Percentiles rank a stretch among this genome's conserved stretches.
Conservation (phyloP, 1,140 invertebrate species). For the Drosophila simulans region DNA sequence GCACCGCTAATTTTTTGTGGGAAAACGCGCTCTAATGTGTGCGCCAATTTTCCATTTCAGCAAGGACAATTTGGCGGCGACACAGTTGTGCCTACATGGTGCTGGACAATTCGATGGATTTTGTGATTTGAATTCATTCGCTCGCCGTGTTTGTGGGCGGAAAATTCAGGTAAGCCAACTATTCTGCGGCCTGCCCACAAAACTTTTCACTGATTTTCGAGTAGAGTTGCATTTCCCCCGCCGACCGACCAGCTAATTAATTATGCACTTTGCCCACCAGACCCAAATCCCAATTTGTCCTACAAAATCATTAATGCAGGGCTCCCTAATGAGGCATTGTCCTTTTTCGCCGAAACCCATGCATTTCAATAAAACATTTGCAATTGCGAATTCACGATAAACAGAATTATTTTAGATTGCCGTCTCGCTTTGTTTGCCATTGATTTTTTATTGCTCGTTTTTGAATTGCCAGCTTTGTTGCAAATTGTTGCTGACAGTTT, state of each 20-base stretch:
- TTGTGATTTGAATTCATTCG: slow-evolving; percentile 68
- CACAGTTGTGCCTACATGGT: slow-evolving; percentile 76
- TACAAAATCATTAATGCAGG: slow-evolving; percentile 70
- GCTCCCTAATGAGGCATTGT: slow-evolving; percentile 66
- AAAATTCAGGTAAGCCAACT: slow-evolving; percentile 60
- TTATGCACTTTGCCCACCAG: slow-evolving; percentile 63
- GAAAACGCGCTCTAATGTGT: slow-evolving; percentile 32
- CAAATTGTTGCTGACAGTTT: slow-evolving; percentile 80
- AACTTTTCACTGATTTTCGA: slow-evolving; percentile 44
- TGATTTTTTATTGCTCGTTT: slow-evolving; percentile 43
- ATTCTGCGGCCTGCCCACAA: slow-evolving; percentile 31
- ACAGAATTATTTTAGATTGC: slow-evolving; percentile 50
- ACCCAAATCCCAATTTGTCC: slow-evolving; percentile 32
- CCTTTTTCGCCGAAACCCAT: slow-evolving; percentile 7
- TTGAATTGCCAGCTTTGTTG: slow-evolving; percentile 59
- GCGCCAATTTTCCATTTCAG: slow-evolving; percentile 44
- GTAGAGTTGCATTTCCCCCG: background rate
- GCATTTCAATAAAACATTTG: slow-evolving; percentile 28
- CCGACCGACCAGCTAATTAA: slow-evolving; percentile 56
- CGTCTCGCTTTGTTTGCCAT: slow-evolving; percentile 6
- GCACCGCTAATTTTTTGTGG: slow-evolving; percentile 4
- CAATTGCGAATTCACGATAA: slow-evolving; percentile 67
- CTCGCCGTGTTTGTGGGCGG: background rate
- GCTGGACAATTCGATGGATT: slow-evolving; percentile 81
- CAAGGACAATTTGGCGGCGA: slow-evolving; percentile 77